These are phyloP conservation scores for Pangasius macronema DNA, from an alignment of 2,797 vertebrate genomes.

Conservation along the genomic window DNA sequence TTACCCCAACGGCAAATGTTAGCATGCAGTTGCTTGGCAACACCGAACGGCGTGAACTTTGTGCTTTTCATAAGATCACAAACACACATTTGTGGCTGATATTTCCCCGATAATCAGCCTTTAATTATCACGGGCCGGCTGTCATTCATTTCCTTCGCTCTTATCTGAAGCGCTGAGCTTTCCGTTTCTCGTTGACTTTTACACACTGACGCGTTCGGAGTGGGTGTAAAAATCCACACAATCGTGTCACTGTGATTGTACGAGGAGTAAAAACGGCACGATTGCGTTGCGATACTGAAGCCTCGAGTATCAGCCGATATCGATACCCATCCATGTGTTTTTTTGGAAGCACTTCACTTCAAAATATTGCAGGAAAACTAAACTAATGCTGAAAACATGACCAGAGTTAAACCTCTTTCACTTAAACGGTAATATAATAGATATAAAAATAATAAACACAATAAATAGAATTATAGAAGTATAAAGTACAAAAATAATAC, in stretches of 20 bases:
- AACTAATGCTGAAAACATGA: too few species aligned
- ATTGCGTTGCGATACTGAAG: not conserved
- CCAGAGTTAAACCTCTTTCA: too few species aligned
- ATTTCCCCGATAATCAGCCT: constrained; percentile 33
- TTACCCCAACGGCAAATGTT: constrained; percentile 30
- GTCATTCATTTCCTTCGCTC: not conserved
- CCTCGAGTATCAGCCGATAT: not conserved
- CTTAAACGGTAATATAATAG: too few species aligned
- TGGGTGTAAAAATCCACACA: not conserved
- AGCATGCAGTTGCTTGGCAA: constrained; percentile 48
- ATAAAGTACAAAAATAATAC: too few species aligned
- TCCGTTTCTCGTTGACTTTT: not conserved
- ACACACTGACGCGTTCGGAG: too few species aligned
- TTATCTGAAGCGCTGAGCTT: not conserved
- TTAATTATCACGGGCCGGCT: not conserved
- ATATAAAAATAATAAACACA: too few species aligned
- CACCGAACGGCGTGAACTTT: constrained; percentile 35
- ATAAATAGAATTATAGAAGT: too few species aligned
- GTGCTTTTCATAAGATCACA: constrained; percentile 30
- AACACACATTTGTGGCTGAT: constrained; percentile 28
- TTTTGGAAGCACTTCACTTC: not conserved
- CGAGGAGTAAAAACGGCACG: not conserved
- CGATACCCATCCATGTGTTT: not conserved
- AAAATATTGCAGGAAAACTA: too few species aligned
- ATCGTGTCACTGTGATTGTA: not conserved